A percentile compares a stretch with the other conserved stretches of the same genome.
These are phyloP conservation scores for Nomada hirtipes DNA, from an alignment of 2,888 invertebrate genomes.

Conservation along the genomic window DNA sequence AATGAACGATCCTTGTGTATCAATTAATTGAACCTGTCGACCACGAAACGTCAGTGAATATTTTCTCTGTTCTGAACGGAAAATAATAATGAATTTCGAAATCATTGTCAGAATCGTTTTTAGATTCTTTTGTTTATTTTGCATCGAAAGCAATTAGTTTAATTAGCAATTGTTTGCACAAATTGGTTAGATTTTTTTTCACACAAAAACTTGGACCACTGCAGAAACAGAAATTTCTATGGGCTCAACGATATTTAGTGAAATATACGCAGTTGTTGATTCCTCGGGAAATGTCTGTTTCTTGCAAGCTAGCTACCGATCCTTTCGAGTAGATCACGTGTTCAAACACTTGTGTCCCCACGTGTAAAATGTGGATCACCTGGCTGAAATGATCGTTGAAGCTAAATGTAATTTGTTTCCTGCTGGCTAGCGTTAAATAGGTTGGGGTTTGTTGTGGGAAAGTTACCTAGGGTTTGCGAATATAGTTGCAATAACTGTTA, in stretches of 20 bases:
- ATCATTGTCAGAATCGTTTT: too few relatives aligned
- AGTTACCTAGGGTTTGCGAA: neutral
- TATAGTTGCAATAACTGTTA: neutral
- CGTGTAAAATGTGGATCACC: slow-evolving; percentile 42
- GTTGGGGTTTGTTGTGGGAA: neutral
- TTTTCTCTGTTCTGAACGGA: neutral
- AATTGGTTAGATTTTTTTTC: too few relatives aligned
- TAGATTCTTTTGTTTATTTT: too few relatives aligned
- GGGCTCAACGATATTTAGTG: neutral
- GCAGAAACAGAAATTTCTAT: slow-evolving; percentile 5
- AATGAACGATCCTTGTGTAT: too few relatives aligned
- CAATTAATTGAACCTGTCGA: neutral
- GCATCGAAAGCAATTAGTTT: too few relatives aligned
- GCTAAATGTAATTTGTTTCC: slow-evolving; percentile 25
- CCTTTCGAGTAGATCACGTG: slow-evolving; percentile 46
- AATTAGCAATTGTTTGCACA: too few relatives aligned
- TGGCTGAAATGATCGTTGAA: slow-evolving; percentile 15
- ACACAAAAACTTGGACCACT: too few relatives aligned
- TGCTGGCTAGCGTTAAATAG: neutral
- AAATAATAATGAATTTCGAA: neutral
- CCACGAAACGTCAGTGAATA: neutral
- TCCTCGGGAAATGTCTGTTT: slow-evolving; percentile 6
- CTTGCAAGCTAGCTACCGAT: slow-evolving; percentile 13
- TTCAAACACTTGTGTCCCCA: slow-evolving; percentile 44
- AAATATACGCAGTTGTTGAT: slow-evolving; percentile 15